Evolutionary conservation across 1,140 invertebrate genomes (phyloP).

Genomic region (Drosophila tropicalis): DNA sequence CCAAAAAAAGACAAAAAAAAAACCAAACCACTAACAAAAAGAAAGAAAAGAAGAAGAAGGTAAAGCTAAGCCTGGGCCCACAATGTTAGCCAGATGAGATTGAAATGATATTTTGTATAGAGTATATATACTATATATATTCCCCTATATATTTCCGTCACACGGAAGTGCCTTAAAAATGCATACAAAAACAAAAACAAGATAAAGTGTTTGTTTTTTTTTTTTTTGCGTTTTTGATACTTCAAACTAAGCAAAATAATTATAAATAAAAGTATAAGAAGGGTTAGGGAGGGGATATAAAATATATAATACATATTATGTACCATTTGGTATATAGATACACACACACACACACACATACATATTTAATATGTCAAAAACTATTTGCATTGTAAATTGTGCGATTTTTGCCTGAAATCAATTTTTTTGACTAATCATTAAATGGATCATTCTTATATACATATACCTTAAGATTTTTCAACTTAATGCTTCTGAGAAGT

Average conservation of each 20-base stretch:
- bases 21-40: neutral
- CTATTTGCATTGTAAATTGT: conserved; percentile 73
- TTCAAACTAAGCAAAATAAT: neutral
- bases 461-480: conserved; percentile 59
- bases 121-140: conserved; percentile 19
- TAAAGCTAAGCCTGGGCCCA: conserved; percentile 55
- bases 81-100: conserved; percentile 11
- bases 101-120: conserved; percentile 39
- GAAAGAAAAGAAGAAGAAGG: neutral
- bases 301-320: conserved; percentile 3
- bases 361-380: conserved; percentile 18
- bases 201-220: conserved; percentile 14
- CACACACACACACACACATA: neutral
- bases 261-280: too few relatives aligned
- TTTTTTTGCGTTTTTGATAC: conserved; percentile 55
- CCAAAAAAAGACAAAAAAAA: neutral
- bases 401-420: conserved; percentile 72
- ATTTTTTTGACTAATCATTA: conserved; percentile 70
- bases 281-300: neutral
- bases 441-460: conserved; percentile 33
- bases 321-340: neutral
- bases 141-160: conserved; percentile 80
- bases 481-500: conserved; percentile 76
- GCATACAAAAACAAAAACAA: conserved; percentile 42
- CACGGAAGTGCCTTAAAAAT: conserved; percentile 82